Conservation (phyloP, 2,797 vertebrate species). For the Platyrinchus mystaceus region DNA sequence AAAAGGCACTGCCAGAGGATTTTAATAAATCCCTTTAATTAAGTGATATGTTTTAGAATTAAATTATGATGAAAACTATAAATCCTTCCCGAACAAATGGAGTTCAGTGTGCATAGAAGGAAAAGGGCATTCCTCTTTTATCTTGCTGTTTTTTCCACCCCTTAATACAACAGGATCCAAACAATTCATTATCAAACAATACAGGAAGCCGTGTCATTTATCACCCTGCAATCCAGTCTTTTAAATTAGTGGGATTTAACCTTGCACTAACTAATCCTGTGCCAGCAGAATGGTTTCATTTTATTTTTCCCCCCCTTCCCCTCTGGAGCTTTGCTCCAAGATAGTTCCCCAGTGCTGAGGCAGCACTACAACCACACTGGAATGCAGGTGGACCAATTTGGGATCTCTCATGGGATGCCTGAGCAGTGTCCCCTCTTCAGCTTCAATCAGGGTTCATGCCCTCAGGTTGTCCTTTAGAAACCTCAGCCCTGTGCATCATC, state of each 20-base stretch:
- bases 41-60: conserved; percentile 64
- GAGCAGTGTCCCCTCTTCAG: accelerated
- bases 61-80: conserved; percentile 52
- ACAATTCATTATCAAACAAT: conserved; percentile 51
- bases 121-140: conserved; percentile 1
- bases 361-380: not conserved
- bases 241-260: not conserved
- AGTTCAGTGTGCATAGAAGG: not conserved
- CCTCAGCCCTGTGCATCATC: not conserved
- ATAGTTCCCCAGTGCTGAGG: not conserved
- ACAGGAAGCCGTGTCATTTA: not conserved
- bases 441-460: too few species aligned
- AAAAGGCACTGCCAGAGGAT: conserved; percentile 13
- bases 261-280: not conserved
- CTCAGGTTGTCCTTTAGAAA: not conserved
- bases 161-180: conserved; percentile 4
- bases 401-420: not conserved
- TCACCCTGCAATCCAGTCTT: not conserved
- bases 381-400: not conserved
- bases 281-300: not conserved
- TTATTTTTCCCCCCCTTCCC: accelerated
- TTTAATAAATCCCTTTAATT: conserved; percentile 69
- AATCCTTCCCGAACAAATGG: conserved; percentile 9
- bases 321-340: not conserved
- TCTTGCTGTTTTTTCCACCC: not conserved